Evolutionary conservation across 2,113 vertebrate genomes (phyloP).

Genomic region (Semnornis frantzii): DNA sequence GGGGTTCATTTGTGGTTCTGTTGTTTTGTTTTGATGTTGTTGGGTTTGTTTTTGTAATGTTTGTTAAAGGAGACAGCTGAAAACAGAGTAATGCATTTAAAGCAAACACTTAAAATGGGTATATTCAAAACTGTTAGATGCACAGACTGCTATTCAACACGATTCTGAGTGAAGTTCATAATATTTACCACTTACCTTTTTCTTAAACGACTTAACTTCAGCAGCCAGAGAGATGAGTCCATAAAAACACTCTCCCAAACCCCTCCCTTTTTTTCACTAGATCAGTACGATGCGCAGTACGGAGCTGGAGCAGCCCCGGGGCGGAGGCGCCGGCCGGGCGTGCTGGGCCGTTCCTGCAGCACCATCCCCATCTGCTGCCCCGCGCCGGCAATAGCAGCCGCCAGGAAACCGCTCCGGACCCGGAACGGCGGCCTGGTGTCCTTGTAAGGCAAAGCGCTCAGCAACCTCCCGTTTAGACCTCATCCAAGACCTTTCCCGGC

Average conservation of each 20-base stretch:
- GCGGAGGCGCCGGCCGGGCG: neutral
- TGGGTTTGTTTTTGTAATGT: no score
- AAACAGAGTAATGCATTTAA: neutral
- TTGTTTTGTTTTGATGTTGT: neutral
- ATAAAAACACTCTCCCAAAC: no score
- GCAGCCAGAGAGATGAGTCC: fast-evolving
- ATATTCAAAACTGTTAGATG: neutral
- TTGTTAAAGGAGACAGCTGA: neutral
- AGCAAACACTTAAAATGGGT: neutral
- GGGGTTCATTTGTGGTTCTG: neutral
- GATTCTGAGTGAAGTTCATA: neutral
- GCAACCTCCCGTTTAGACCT: fast-evolving
- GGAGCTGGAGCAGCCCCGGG: neutral
- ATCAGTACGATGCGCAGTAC: fast-evolving
- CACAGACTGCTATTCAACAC: neutral
- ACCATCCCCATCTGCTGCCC: slow-evolving; percentile 62
- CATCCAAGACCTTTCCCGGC: neutral
- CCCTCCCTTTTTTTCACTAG: fast-evolving
- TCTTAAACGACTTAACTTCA: neutral
- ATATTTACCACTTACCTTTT: neutral
- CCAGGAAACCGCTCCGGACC: fast-evolving
- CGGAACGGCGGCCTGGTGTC: fast-evolving
- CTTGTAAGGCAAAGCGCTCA: fast-evolving
- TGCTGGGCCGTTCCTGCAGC: neutral
- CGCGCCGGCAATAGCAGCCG: neutral